phyloP scores from a whole-genome alignment of 1,140 invertebrate genomes.

The Leptoteleia sp. region DNA sequence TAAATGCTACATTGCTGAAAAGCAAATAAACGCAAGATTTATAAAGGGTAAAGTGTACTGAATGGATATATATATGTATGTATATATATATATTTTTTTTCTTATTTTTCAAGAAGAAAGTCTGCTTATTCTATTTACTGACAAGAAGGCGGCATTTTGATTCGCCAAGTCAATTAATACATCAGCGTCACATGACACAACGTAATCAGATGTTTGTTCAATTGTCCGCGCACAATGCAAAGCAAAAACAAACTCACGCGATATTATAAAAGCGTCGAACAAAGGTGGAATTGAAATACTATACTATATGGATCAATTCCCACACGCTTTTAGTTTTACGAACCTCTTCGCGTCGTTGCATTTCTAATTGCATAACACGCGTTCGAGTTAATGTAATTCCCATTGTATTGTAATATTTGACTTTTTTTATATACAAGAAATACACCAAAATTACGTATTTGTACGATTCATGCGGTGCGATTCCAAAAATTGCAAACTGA shows the following conservation, averaged over 20 bases:
- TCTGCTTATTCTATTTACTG: too few species aligned
- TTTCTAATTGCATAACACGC: slow-evolving; percentile 60
- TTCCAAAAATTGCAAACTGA: slow-evolving; percentile 22
- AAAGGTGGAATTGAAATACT: slow-evolving; percentile 62
- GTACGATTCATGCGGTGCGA: neutral
- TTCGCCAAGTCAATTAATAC: slow-evolving; percentile 35
- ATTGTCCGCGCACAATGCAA: slow-evolving; percentile 52
- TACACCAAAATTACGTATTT: slow-evolving; percentile 22
- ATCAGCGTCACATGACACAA: slow-evolving; percentile 28
- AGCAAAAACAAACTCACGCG: slow-evolving; percentile 38
- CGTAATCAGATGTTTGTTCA: slow-evolving; percentile 28
- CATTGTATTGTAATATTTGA: slow-evolving; percentile 58
- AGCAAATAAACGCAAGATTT: too few species aligned
- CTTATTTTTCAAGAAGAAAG: too few species aligned
- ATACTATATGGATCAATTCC: slow-evolving; percentile 65
- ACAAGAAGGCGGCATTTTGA: neutral
- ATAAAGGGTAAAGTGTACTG: too few species aligned
- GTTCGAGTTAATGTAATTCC: slow-evolving; percentile 45
- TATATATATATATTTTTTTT: too few species aligned
- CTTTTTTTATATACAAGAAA: too few species aligned
- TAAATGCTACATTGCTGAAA: too few species aligned
- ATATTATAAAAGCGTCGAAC: slow-evolving; percentile 50
- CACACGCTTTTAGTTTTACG: slow-evolving; percentile 51
- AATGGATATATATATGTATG: too few species aligned
- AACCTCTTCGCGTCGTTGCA: slow-evolving; percentile 58